A percentile compares a stretch with the other conserved stretches of the same genome.
These are phyloP conservation scores for Solen grandis DNA, from an alignment of 1,140 invertebrate genomes.

Conservation along the genomic window DNA sequence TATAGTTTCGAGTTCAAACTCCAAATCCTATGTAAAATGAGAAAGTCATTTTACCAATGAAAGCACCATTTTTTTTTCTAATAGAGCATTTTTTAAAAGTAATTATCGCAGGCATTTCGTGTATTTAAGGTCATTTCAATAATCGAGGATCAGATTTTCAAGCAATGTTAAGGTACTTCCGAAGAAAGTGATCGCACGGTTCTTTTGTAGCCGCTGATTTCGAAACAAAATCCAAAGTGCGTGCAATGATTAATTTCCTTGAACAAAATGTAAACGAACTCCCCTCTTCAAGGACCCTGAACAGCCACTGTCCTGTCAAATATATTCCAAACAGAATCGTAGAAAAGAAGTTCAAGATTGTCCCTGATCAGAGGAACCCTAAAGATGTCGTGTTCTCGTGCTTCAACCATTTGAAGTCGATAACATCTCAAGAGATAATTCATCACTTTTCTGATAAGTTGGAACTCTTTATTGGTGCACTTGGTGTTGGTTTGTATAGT, in stretches of 20 bases:
- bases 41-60: no score
- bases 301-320: slow-evolving; percentile 20
- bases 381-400: slow-evolving; percentile 35
- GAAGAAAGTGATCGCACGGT: no score
- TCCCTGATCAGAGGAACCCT: slow-evolving; percentile 42
- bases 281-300: slow-evolving; percentile 21
- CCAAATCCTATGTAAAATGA: no score
- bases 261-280: background rate
- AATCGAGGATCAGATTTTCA: no score
- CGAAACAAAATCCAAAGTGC: slow-evolving; percentile 33
- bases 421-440: background rate
- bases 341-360: slow-evolving; percentile 31
- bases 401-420: slow-evolving; percentile 2
- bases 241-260: slow-evolving; percentile 23
- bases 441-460: background rate
- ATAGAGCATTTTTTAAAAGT: no score
- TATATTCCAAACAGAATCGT: slow-evolving; percentile 14
- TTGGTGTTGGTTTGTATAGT: slow-evolving; percentile 16
- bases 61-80: no score
- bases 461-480: background rate
- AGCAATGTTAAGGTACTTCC: no score
- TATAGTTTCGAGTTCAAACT: no score
- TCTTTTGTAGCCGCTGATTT: slow-evolving; percentile 15
- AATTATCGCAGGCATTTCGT: no score
- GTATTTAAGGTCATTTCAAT: no score